phyloP scores from a whole-genome alignment of 2,113 vertebrate species.

The Siphamia tubifer region DNA sequence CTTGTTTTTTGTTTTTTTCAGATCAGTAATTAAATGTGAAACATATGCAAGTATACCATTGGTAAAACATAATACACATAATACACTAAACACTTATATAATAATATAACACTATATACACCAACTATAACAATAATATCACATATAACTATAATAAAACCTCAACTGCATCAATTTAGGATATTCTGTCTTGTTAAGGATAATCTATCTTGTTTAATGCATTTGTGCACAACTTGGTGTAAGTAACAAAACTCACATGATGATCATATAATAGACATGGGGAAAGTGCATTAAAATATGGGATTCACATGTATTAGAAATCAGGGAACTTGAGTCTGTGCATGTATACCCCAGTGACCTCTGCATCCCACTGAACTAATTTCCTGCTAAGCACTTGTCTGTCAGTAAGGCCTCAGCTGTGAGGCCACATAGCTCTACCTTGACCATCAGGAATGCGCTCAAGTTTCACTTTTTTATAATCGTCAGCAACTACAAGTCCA shows the following conservation, averaged over 20 bases:
- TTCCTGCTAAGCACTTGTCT: constrained; percentile 56
- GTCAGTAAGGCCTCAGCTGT: constrained; percentile 73
- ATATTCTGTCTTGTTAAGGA: too few relatives aligned
- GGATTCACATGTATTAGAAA: not conserved
- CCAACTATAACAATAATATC: too few relatives aligned
- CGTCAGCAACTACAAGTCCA: constrained; percentile 55
- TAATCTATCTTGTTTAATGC: too few relatives aligned
- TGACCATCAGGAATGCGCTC: constrained; percentile 73
- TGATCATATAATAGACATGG: constrained; percentile 5
- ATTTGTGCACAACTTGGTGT: too few relatives aligned
- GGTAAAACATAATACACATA: too few relatives aligned
- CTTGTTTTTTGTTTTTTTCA: too few relatives aligned
- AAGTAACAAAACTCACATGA: not conserved
- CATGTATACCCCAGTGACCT: constrained; percentile 19
- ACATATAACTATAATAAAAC: too few relatives aligned
- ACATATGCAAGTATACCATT: too few relatives aligned
- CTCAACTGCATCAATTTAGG: too few relatives aligned
- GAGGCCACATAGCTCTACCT: constrained; percentile 47
- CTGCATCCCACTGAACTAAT: constrained; percentile 15
- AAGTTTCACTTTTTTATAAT: constrained; percentile 78
- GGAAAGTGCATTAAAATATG: not conserved
- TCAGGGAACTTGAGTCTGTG: not conserved
- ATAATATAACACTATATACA: too few relatives aligned
- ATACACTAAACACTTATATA: too few relatives aligned
- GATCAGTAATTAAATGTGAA: too few relatives aligned